phyloP scores from a whole-genome alignment of 2,888 invertebrate species.

The Stictocephala bisonia region DNA sequence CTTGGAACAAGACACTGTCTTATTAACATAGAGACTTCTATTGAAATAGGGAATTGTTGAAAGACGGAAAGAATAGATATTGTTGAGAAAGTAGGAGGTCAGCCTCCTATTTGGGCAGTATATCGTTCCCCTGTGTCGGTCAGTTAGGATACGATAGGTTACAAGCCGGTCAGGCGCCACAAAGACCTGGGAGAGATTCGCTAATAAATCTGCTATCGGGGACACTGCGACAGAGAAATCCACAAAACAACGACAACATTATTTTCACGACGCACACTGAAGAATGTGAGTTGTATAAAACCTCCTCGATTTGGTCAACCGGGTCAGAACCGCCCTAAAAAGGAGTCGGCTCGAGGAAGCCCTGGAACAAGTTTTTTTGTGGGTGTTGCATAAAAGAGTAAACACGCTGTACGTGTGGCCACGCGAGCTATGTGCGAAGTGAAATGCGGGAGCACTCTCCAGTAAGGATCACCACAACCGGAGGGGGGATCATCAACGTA shows the following conservation, averaged over 20 bases:
- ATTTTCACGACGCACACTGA: constrained; percentile 20
- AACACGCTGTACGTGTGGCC: neutral
- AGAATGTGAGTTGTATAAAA: constrained; percentile 23
- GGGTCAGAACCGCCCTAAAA: constrained; percentile 16
- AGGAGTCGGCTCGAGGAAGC: constrained; percentile 12
- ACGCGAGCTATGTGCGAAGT: neutral
- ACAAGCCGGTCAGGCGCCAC: neutral
- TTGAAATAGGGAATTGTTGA: too few species aligned
- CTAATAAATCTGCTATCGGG: constrained; percentile 31
- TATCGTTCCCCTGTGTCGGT: too few species aligned
- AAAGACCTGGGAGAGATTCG: constrained; percentile 21
- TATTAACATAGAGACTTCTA: too few species aligned
- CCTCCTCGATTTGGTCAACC: constrained; percentile 32
- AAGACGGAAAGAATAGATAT: too few species aligned
- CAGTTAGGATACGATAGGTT: too few species aligned
- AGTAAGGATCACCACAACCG: neutral
- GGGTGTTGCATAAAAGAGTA: constrained; percentile 27
- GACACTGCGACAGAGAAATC: constrained; percentile 11
- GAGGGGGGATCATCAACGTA: too few species aligned
- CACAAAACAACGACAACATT: constrained; percentile 26
- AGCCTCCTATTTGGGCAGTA: too few species aligned
- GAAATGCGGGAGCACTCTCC: neutral
- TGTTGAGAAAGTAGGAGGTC: too few species aligned
- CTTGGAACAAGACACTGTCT: too few species aligned
- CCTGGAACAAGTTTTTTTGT: constrained; percentile 21